phyloP scores from a whole-genome alignment of 1,140 invertebrate genomes.

The Zophobas morio region DNA sequence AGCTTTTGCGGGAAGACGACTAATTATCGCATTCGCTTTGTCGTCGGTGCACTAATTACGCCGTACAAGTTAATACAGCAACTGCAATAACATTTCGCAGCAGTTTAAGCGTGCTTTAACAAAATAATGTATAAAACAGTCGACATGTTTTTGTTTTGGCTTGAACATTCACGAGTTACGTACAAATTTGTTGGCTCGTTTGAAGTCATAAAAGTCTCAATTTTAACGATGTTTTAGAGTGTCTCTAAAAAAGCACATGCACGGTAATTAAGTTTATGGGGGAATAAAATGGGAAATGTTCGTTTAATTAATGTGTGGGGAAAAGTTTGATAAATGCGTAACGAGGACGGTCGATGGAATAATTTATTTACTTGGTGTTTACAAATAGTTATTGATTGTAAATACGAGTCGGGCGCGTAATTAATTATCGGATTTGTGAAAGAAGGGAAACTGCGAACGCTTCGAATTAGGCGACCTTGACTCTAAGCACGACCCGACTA shows the following conservation, averaged over 20 bases:
- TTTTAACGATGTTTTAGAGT: conserved; percentile 29
- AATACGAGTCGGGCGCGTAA: too few relatives aligned
- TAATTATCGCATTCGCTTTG: too few relatives aligned
- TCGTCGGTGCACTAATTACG: too few relatives aligned
- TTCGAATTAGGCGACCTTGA: too few relatives aligned
- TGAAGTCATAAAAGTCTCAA: conserved; percentile 33
- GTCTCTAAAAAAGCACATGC: conserved; percentile 18
- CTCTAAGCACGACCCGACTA: too few relatives aligned
- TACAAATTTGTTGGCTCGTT: conserved; percentile 28
- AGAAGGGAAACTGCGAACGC: too few relatives aligned
- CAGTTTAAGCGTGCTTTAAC: too few relatives aligned
- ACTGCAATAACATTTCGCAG: too few relatives aligned
- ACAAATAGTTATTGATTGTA: background rate
- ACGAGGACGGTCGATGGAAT: background rate
- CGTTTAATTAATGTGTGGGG: conserved; percentile 16
- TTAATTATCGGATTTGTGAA: too few relatives aligned
- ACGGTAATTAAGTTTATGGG: conserved; percentile 36
- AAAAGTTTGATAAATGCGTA: background rate
- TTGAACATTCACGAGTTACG: conserved; percentile 5
- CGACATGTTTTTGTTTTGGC: background rate
- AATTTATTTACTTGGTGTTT: conserved; percentile 15
- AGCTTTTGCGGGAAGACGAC: too few relatives aligned
- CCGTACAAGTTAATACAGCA: too few relatives aligned
- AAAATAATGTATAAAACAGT: too few relatives aligned
- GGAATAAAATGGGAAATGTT: conserved; percentile 32